Percentiles rank a stretch among this genome's conserved stretches.
Evolutionary conservation across 2,113 vertebrate species (phyloP).

Genomic region (Gallinago jamesoni): DNA sequence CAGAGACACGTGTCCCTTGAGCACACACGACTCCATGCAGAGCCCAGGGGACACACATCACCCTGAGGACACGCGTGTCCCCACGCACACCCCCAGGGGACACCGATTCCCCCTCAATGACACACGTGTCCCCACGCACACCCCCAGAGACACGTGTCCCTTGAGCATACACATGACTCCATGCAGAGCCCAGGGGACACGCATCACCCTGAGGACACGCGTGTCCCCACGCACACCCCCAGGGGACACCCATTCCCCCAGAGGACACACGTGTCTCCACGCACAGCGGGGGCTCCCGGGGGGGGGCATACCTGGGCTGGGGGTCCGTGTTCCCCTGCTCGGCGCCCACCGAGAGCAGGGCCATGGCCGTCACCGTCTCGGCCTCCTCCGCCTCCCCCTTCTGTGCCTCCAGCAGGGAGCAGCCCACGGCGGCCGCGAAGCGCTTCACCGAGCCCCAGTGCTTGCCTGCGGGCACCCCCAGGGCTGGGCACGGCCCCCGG

Average conservation of each 20-base stretch:
- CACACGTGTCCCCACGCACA: no score
- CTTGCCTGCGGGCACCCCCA: constrained; percentile 73
- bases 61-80: no score
- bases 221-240: no score
- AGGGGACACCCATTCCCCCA: no score
- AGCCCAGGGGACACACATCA: no score
- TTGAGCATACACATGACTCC: background rate
- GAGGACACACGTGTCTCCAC: background rate
- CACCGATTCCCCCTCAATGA: no score
- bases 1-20: no score
- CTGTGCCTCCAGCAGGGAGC: constrained; percentile 86
- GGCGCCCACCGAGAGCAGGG: constrained; percentile 86
- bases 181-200: background rate
- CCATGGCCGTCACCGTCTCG: constrained; percentile 91
- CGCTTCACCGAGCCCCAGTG: constrained; percentile 87
- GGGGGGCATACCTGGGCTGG: constrained; percentile 69
- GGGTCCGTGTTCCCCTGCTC: constrained; percentile 72
- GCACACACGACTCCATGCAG: no score
- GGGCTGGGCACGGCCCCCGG: background rate
- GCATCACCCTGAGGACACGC: no score
- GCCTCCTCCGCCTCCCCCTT: constrained; percentile 86
- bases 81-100: no score
- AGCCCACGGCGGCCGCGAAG: constrained; percentile 68
- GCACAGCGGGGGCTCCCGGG: rapidly evolving
- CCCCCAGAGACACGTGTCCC: no score